Evolutionary conservation across 1,140 invertebrate genomes (phyloP).

Genomic region (Papilio aristodemus): DNA sequence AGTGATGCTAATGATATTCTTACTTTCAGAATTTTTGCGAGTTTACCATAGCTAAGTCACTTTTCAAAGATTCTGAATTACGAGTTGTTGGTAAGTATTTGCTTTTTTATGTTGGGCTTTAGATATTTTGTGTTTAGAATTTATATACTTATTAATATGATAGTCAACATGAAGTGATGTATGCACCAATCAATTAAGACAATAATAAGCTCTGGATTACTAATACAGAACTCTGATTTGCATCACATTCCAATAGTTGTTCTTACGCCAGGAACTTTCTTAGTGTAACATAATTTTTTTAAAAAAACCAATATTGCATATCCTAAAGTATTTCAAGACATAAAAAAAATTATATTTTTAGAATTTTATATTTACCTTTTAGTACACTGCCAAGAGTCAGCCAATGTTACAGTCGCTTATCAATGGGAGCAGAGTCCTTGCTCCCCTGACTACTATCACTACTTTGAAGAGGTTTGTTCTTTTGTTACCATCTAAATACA

Average conservation of each 20-base stretch:
- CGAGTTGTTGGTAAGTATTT: conserved; percentile 66
- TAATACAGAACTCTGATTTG: too few species aligned
- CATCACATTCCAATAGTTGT: too few species aligned
- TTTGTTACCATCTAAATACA: too few species aligned
- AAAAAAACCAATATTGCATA: too few species aligned
- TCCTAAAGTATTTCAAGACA: too few species aligned
- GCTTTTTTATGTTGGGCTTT: background rate
- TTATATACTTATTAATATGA: conserved; percentile 20
- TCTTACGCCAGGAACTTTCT: too few species aligned
- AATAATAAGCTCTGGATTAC: too few species aligned
- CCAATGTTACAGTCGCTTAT: conserved; percentile 59
- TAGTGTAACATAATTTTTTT: too few species aligned
- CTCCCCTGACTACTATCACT: conserved; percentile 73
- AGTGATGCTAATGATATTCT: background rate
- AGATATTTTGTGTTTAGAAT: background rate
- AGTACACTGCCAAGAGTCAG: conserved; percentile 65
- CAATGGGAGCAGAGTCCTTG: conserved; percentile 57
- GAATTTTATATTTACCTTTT: too few species aligned
- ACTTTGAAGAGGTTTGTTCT: conserved; percentile 71
- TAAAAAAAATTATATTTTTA: too few species aligned
- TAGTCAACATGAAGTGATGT: too few species aligned
- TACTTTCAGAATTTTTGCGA: conserved; percentile 63
- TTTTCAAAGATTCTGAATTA: conserved; percentile 68
- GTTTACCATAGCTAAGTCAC: conserved; percentile 69
- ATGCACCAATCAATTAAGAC: too few species aligned